Evolutionary conservation across 2,797 vertebrate species (phyloP).

Genomic region (Sebastes iracundus): DNA sequence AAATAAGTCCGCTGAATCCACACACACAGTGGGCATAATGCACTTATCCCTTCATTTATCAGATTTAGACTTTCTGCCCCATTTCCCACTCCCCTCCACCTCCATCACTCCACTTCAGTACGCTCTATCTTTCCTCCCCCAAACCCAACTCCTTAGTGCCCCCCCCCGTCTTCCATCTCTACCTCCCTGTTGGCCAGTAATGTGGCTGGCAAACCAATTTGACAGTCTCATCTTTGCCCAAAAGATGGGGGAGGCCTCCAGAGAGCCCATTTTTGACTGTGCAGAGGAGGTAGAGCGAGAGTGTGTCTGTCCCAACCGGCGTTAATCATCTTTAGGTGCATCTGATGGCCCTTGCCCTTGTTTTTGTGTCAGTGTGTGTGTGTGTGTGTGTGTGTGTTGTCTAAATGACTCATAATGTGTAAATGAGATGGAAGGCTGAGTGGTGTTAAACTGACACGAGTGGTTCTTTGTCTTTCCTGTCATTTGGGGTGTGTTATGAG

Average conservation of each 20-base stretch:
- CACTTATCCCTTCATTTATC: constrained; percentile 88
- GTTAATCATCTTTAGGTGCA: constrained; percentile 96
- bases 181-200: constrained; percentile 90
- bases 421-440: constrained; percentile 88
- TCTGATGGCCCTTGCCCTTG: constrained; percentile 89
- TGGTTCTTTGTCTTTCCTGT: constrained; percentile 78
- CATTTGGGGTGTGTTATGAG: constrained; percentile 73
- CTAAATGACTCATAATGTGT: constrained; percentile 92
- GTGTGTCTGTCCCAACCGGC: constrained; percentile 88
- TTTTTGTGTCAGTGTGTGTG: constrained; percentile 45
- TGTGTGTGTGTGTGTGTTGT: constrained; percentile 63
- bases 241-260: constrained; percentile 88
- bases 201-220: constrained; percentile 98
- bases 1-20: constrained; percentile 46
- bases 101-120: constrained; percentile 48
- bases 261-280: constrained; percentile 91
- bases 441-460: constrained; percentile 88
- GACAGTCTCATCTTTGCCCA: constrained; percentile 96
- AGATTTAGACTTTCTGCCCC: constrained; percentile 91
- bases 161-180: constrained; percentile 45
- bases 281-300: constrained; percentile 89
- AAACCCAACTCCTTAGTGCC: constrained; percentile 79
- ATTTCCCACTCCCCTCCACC: constrained; percentile 63
- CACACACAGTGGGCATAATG: constrained; percentile 52
- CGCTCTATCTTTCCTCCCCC: constrained; percentile 75